Conservation (phyloP, 2,113 vertebrate species). For the Zootoca vivipara region DNA sequence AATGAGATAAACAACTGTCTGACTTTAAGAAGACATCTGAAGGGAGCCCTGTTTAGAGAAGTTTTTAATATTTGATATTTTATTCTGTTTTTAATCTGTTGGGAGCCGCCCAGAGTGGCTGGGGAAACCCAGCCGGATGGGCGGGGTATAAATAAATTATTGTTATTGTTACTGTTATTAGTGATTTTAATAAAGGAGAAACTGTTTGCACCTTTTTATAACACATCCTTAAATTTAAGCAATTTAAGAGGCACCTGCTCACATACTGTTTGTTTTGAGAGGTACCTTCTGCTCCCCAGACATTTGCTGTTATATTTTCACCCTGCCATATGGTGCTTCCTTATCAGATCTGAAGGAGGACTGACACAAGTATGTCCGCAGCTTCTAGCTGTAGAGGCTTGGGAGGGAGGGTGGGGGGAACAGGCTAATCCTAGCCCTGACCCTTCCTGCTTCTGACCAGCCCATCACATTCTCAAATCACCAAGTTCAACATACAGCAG, state of each 20-base stretch:
- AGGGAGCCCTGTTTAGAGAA: too few species aligned
- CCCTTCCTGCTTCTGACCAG: not conserved
- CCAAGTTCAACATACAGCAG: not conserved
- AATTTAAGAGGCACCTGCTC: not conserved
- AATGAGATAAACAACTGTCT: too few species aligned
- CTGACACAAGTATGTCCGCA: slow-evolving; percentile 18
- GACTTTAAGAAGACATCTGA: too few species aligned
- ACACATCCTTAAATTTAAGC: slow-evolving; percentile 49
- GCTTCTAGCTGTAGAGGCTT: not conserved
- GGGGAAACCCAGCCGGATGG: too few species aligned
- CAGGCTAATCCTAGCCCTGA: slow-evolving; percentile 20
- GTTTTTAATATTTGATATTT: too few species aligned
- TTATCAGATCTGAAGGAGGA: slow-evolving; percentile 42
- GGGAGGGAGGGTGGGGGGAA: not conserved
- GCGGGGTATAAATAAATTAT: too few species aligned
- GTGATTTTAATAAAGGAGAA: slow-evolving; percentile 54
- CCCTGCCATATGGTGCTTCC: slow-evolving; percentile 37
- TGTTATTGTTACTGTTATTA: too few species aligned
- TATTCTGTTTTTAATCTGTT: too few species aligned
- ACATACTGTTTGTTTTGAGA: slow-evolving; percentile 46
- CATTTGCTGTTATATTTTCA: slow-evolving; percentile 28
- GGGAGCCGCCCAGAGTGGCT: too few species aligned
- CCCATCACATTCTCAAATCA: not conserved
- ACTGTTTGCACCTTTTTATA: slow-evolving; percentile 38
- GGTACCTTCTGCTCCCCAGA: slow-evolving; percentile 28